phyloP scores from a whole-genome alignment of 2,888 invertebrate species.

The Xestia c-nigrum region DNA sequence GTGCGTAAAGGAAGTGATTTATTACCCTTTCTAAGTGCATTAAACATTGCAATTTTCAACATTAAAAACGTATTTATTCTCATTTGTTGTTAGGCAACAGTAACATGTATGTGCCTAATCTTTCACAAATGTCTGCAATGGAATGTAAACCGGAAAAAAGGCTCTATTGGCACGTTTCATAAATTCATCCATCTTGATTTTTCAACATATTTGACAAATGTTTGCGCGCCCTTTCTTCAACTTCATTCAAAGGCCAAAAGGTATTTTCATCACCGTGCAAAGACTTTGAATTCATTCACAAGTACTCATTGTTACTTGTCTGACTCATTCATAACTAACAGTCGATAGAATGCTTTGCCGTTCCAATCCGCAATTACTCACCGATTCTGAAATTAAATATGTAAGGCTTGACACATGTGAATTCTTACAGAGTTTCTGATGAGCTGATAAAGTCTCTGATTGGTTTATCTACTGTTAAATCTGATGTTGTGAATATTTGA shows the following conservation, averaged over 20 bases:
- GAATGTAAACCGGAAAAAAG: not conserved
- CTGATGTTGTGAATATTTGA: constrained; percentile 7
- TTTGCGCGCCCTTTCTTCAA: not conserved
- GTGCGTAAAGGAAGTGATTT: constrained; percentile 44
- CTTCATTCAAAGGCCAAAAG: not conserved
- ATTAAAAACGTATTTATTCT: constrained; percentile 15
- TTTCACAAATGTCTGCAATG: not conserved
- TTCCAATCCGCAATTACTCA: constrained; percentile 30
- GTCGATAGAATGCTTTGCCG: constrained; percentile 18
- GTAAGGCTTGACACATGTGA: not conserved
- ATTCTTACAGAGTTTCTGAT: not conserved
- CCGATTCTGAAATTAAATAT: constrained; percentile 14
- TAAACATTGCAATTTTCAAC: constrained; percentile 20
- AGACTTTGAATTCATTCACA: constrained; percentile 21
- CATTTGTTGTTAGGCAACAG: constrained; percentile 11
- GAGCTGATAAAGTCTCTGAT: not conserved
- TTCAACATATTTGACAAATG: not conserved
- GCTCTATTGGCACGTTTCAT: no score
- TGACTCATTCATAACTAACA: constrained; percentile 37
- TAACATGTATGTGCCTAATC: not conserved
- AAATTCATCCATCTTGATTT: not conserved
- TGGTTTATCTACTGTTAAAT: constrained; percentile 1
- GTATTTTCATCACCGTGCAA: not conserved
- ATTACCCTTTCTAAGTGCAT: constrained; percentile 26
- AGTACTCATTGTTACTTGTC: not conserved